These are phyloP conservation scores for Apocrypta bakeri DNA, from an alignment of 1,140 invertebrate genomes.

Conservation along the genomic window DNA sequence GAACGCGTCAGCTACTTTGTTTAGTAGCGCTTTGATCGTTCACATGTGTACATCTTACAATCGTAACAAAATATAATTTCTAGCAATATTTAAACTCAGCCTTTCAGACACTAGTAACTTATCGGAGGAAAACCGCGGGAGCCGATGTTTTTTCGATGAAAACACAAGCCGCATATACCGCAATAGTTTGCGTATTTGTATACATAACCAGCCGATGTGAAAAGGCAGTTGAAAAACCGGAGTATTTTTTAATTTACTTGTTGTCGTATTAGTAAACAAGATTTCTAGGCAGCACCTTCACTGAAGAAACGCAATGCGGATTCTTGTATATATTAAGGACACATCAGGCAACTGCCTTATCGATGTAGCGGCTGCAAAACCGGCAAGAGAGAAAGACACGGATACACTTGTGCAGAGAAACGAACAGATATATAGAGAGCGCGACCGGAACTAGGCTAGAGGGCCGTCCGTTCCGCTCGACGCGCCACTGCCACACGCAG, in stretches of 20 bases:
- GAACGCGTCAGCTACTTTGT: too few species aligned
- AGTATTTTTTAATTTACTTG: background rate
- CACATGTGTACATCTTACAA: too few species aligned
- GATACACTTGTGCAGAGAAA: too few species aligned
- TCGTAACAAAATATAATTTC: too few species aligned
- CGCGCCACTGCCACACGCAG: background rate
- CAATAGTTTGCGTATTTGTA: too few species aligned
- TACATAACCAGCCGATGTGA: background rate
- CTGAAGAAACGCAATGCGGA: background rate
- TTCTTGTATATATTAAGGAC: background rate
- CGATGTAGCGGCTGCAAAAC: constrained; percentile 21
- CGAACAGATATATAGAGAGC: background rate
- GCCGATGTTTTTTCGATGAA: background rate
- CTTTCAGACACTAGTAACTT: too few species aligned
- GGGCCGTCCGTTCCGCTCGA: constrained; percentile 24
- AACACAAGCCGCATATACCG: background rate
- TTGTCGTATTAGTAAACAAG: background rate
- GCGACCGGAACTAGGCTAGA: constrained; percentile 34
- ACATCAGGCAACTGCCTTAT: constrained; percentile 52
- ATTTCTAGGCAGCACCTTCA: background rate
- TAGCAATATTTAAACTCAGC: too few species aligned
- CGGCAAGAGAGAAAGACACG: background rate
- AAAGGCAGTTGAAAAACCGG: background rate
- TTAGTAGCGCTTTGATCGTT: too few species aligned
- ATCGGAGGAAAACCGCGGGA: background rate